Base-by-base conservation (phyloP, 2,888 invertebrate species). In the Therioaphis trifolii region DNA sequence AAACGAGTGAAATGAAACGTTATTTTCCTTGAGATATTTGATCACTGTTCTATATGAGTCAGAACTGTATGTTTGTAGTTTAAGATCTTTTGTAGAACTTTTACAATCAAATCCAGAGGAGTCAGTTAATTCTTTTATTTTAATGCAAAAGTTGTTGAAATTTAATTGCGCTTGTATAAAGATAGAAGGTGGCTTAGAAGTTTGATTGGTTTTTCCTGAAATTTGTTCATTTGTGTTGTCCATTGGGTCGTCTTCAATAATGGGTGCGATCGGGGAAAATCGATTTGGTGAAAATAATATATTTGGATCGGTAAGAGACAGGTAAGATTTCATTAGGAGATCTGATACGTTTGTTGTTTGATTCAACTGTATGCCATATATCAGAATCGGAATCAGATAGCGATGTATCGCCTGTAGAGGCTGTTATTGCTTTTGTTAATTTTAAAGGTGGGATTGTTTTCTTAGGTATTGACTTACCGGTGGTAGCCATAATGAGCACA, bases 81-180 rank as follows among this genome's bases (percentile, higher is more conserved):
- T 71, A 71, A 71, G 24, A 58, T 40, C 29, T 29, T 63, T 63
- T 29, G 63, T 63, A 29, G 63, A 63, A 35, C 29, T 63, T 63
- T 63, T 46, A 46, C 58, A 58, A 58, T 58, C 58, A 9, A 43
- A 69, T 43, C 43, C 69, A 21, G 69, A 69, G 12, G 40, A 21
- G 24, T 69, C 69, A 14, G 43, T 69, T 69, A 69, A 21, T 43
- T 69, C 43, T 69, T n/a, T n/a, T n/a, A n/a, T n/a, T n/a, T n/a
- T n/a, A n/a, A n/a, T n/a, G n/a, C n/a, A n/a, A n/a, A n/a, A 43
- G 14, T 43, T 43, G 43, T 69, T 69, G 24, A 43, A 69, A 24
- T 69, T 69, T 58, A 58, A 4, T 69, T 69, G 69, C 15, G 40
- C 69, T 69, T 69, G 69, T 21, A 69, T 69, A 21, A 69, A 43